phyloP scores from a whole-genome alignment of 2,797 vertebrate species.

The Alosa sapidissima region DNA sequence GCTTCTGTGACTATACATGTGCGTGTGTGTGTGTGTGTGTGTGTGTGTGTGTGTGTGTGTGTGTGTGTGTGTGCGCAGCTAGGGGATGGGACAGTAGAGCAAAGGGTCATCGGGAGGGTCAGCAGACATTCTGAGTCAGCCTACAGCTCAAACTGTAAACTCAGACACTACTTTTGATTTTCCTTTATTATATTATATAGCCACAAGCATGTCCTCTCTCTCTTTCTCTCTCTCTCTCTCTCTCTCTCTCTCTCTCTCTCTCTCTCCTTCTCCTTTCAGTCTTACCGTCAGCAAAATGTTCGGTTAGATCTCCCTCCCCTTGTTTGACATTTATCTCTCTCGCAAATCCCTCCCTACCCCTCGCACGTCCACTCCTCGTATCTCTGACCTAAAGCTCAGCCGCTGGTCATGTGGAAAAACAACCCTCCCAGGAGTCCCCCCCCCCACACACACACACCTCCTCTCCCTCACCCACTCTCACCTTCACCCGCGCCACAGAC shows the following conservation, averaged over 20 bases:
- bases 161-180: not conserved
- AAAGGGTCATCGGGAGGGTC: not conserved
- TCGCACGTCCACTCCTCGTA: not conserved
- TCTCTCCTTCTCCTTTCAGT: not conserved
- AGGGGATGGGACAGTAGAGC: not conserved
- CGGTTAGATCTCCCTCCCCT: not conserved
- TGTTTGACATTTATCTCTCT: conserved; percentile 6
- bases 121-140: not conserved
- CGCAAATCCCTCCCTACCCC: not conserved
- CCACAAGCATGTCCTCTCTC: not conserved
- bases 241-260: not conserved
- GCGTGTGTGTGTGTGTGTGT: not conserved
- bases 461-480: not conserved
- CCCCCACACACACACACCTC: not conserved
- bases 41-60: conserved; percentile 7
- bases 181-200: not conserved
- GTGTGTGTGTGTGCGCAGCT: not conserved
- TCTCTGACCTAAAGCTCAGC: conserved; percentile 12
- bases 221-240: not conserved
- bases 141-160: not conserved
- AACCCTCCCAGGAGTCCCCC: not conserved
- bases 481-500: not conserved
- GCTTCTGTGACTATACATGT: not conserved
- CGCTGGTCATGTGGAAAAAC: conserved; percentile 13
- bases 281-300: not conserved